Base-by-base conservation (phyloP, 2,888 invertebrate species). In the Hermaeophaga mercurialis region DNA sequence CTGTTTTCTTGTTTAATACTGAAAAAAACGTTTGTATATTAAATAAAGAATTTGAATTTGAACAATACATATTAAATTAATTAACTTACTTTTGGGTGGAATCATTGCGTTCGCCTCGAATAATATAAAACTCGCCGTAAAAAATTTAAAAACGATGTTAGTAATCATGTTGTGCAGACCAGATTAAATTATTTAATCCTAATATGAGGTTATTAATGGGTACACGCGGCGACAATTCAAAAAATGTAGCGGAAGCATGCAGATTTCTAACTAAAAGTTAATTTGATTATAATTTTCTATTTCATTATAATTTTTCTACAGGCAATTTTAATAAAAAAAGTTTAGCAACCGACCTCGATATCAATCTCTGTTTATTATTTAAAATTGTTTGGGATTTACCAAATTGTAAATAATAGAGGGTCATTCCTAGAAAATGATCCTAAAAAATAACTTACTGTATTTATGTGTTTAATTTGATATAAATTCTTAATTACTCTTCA, bases 341-440 rank as follows among this genome's bases (percentile, higher is more conserved):
- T 52, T 52, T 8, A 52, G 43, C 52, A 52, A 52, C 11, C 52
- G 43, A 43, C 52, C 52, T 52, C 43, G 43, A 52, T 52, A 34
- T n/a, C 3, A 33, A 34, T 52, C 33, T 41, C n/a, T 43, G 22
- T 43, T 34, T 43, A 19, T 43, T 22, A 6, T 19, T 5, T 19
- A 39, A 50, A 19, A 43, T 43, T 18, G 39, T 38, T 31, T 31
- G 49, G 49, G 49, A 11, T 49, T 49, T 49, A 49, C 49, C 49
- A 26, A 3, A n/a, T 28, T 28, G 28, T 3, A 4, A 22, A n/a
- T n/a, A 3, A 28, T 28, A 28, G 9, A 28, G 4, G 9, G 28
- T 9, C n/a, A 8, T 28, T 28, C 28, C 28, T 3, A 28, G n/a
- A 28, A 9, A 7, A n/a, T n/a, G n/a, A n/a, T n/a, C n/a, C n/a